A percentile compares a stretch with the other conserved stretches of the same genome.
Evolutionary conservation across 2,888 invertebrate genomes (phyloP).

Genomic region (Crossocerus cetratus): DNA sequence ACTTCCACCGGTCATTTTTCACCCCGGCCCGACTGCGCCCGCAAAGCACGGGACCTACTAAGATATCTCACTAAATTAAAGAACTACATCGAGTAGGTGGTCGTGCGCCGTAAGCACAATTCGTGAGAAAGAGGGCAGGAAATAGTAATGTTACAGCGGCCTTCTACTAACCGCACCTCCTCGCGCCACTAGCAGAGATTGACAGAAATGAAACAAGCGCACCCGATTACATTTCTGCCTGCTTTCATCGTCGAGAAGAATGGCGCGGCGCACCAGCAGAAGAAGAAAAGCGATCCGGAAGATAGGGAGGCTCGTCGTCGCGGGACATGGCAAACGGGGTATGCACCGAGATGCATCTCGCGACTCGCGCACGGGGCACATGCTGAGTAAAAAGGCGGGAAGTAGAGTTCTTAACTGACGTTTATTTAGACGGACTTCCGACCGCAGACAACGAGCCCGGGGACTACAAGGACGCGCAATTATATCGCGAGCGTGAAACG

Average conservation of each 20-base stretch:
- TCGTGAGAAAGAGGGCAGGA: not conserved
- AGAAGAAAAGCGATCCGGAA: slow-evolving; percentile 8
- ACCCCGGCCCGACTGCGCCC: slow-evolving; percentile 19
- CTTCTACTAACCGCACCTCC: slow-evolving; percentile 15
- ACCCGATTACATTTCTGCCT: slow-evolving; percentile 23
- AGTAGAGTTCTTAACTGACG: slow-evolving; percentile 22
- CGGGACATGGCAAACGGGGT: not conserved
- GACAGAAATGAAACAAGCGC: slow-evolving; percentile 42
- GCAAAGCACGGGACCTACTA: slow-evolving; percentile 9
- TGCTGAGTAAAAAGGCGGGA: not conserved
- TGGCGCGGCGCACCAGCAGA: not conserved
- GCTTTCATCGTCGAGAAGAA: slow-evolving; percentile 18
- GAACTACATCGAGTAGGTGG: slow-evolving; percentile 34
- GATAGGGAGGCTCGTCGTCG: slow-evolving; percentile 3
- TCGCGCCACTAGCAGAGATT: slow-evolving; percentile 6
- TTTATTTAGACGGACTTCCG: slow-evolving; percentile 38
- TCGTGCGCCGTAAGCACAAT: slow-evolving; percentile 3
- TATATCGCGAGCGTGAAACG: slow-evolving; percentile 45
- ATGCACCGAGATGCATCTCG: not conserved
- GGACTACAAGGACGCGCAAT: slow-evolving; percentile 48
- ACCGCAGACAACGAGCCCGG: slow-evolving; percentile 24
- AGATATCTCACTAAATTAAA: slow-evolving; percentile 51
- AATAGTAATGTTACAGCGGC: not conserved
- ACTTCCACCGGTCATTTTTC: slow-evolving; percentile 54
- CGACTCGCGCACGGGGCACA: not conserved